Base-by-base conservation (phyloP, 1,140 invertebrate species). In the Dolichoris vasculosae region DNA sequence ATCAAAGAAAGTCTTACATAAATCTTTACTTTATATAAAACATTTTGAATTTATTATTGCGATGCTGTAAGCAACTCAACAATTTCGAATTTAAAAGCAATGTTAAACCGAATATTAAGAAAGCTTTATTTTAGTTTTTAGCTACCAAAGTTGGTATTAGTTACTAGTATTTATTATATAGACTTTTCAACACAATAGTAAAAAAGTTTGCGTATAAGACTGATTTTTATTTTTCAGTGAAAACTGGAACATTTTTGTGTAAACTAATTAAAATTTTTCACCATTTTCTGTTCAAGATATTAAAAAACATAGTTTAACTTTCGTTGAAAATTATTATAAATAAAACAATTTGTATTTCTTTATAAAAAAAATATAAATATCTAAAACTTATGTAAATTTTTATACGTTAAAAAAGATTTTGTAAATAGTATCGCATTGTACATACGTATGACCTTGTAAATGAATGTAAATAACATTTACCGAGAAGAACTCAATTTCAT, bases 71-170 rank as follows among this genome's bases (percentile, higher is more conserved):
- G 77, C 55, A 26, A 6, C 13, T 64, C n/a, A 43, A 43, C 35
- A 55, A 43, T 63, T 79, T 17, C 23, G 13, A 64, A 63, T 15
- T 9, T 79, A 59, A 55, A 17, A 51, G 59, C 0, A 17, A n/a
- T n/a, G n/a, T n/a, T 64, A 3, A 17, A 46, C 38, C 11, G n/a
- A 40, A 30, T 3, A 51, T 69, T 51, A 8, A 32, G 2, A 71
- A 71, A 77, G 82, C 55, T 51, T 78, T 79, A 78, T 78, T 9
- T 20, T n/a, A 13, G 30, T 15, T 67, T 55, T 71, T 40, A 38
- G 40, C 26, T 55, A 59, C 83, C 83, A 84, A 84, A 84, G 83
- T 20, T 76, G 76, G 75, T 79, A 84, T 79, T 71, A 84, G 83
- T 84, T 84, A 84, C 76, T 78, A 78, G 67, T 63, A 48, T 59